Evolutionary conservation across 2,888 invertebrate genomes (phyloP).

Genomic region (Asteroscopus sphinx): DNA sequence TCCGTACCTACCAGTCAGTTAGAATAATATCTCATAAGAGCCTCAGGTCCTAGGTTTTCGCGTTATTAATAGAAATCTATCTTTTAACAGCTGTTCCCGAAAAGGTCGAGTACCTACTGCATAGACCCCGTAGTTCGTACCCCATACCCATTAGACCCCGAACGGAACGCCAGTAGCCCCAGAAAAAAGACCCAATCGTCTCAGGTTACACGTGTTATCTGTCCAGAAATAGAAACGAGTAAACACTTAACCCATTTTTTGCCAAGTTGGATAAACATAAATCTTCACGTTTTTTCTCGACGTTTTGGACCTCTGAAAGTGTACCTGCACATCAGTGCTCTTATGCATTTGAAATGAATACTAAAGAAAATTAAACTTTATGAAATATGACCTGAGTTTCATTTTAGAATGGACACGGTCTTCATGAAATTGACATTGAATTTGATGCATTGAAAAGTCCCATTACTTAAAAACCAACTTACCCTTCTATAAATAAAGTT

Average conservation of each 20-base stretch:
- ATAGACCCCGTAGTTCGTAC: too few species aligned
- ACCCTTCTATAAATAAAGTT: fast-evolving
- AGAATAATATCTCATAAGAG: constrained; percentile 22
- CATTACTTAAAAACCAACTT: constrained; percentile 47
- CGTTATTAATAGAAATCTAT: not conserved
- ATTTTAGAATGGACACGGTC: constrained; percentile 27
- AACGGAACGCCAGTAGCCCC: constrained; percentile 48
- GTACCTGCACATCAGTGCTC: constrained; percentile 67
- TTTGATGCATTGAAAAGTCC: constrained; percentile 48
- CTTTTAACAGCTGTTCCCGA: constrained; percentile 36
- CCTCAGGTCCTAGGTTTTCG: constrained; percentile 10
- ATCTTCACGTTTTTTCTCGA: constrained; percentile 68
- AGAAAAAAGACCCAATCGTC: constrained; percentile 58
- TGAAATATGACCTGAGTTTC: not conserved
- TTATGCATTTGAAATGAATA: constrained; percentile 61
- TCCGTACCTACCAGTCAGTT: constrained; percentile 27
- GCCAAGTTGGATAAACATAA: constrained; percentile 74
- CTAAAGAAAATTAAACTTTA: constrained; percentile 22
- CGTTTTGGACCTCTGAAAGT: constrained; percentile 55
- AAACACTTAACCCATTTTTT: constrained; percentile 83
- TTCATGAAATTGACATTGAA: constrained; percentile 64
- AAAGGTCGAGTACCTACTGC: constrained; percentile 4
- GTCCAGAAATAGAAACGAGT: constrained; percentile 67
- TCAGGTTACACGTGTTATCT: constrained; percentile 77
- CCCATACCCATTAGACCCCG: not conserved